Base-by-base conservation (phyloP, 2,888 invertebrate genomes). In the Boloria euphrosyne region DNA sequence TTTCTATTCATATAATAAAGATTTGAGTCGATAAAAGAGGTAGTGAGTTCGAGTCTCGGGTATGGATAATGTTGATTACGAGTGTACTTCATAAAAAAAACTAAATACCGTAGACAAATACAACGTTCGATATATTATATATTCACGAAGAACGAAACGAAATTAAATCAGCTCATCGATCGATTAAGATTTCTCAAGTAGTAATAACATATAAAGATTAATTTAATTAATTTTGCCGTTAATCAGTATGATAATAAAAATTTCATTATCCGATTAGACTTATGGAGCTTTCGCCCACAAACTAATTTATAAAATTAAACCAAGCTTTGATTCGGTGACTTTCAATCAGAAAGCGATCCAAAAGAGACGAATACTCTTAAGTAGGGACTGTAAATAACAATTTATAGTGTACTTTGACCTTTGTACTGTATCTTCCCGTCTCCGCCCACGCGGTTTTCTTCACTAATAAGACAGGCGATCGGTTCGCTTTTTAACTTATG, bases 341-440 rank as follows among this genome's bases (percentile, higher is more conserved):
- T 62, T 67, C 60, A 70, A 70, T 67, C 55, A 65, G 44, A 61
- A 50, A 43, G 57, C 63, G 66, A 66, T 66, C 57, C 57, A 63
- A 65, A 68, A 52, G 7, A 57, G 57, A 57, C 50, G 66, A 63
- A 62, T 57, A 68, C 65, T 43, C 13, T 16, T 49, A 59, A 59
- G 59, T 59, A 59, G 59, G 46, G 13, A 61, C 46, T 49, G 59
- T 78, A 78, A 78, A 77, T 75, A 77, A 78, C 79, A 80, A 82
- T 85, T 85, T 84, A 85, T 80, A 73, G 75, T 70, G 77, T 76
- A 75, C 76, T 75, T 53, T 80, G 80, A 80, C 81, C 80, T 70
- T 73, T 59, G 62, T 76, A 64, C 63, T 57, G 50, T 70, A 51
- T 38, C 22, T 55, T 44, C 62, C 43, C 55, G 44, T 62, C 68